Base-by-base conservation (phyloP, 2,888 invertebrate genomes). In the Helleia helle region DNA sequence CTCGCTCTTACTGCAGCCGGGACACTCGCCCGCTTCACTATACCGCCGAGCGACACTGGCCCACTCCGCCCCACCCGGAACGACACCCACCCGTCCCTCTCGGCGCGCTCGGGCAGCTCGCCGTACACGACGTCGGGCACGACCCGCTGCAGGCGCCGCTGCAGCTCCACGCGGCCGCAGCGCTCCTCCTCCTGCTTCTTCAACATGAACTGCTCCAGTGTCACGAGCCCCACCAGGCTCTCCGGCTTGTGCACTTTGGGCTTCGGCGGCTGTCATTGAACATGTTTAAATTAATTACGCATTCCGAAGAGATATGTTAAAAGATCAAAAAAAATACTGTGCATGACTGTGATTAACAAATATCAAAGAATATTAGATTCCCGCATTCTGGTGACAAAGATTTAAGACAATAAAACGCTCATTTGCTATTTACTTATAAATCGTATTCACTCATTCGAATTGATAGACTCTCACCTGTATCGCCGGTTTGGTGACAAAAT, bases 191-290 rank as follows among this genome's bases (percentile, higher is more conserved):
- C 90, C 65, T 93, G 93, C 51, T 91, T 89, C 51, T 89, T 88
- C 50, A 91, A 69, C 93, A 93, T 93, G 58, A 94, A 87, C 73
- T 93, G 91, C 65, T 93, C 91, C 18, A 93, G 77, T 1, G 93
- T 94, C 38, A 93, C 88, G 60, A 91, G 90, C 1, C 91, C 91
- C 48, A 88, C 86, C 18, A 89, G 73, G 62, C 87, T 89, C 47
- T 90, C 90, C 34, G 55, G 56, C 36, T 46, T 42, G 40, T 46
- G 52, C 13, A 42, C 46, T 36, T 46, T 44, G 3, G 55, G 42
- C 26, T 44, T 48, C 4, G 52, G 52, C 13, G 47, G 47, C 51
- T 55, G 40, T n/a, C 11, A 25, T 1, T 7, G 15, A 8, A n/a
- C n/a, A n/a, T n/a, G n/a, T n/a, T n/a, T n/a, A n/a, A n/a, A n/a